A percentile compares a stretch with the other conserved stretches of the same genome.
Conservation (phyloP, 1,140 invertebrate genomes). For the Listronotus bonariensis region DNA sequence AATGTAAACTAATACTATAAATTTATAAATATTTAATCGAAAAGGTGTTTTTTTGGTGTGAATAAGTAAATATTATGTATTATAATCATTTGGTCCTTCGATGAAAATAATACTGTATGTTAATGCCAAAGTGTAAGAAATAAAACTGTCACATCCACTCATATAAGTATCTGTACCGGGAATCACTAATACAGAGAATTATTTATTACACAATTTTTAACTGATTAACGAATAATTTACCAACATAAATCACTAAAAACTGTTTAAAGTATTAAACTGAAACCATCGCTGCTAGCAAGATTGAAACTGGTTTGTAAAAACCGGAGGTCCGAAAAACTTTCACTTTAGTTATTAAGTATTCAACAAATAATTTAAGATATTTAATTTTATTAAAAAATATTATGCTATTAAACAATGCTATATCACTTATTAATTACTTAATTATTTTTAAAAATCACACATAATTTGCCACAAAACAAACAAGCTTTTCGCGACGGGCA, state of each 20-base stretch:
- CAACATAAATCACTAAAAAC: not conserved
- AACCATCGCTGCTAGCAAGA: constrained; percentile 12
- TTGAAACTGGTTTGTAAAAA: constrained; percentile 27
- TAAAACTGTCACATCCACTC: no score
- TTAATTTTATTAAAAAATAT: not conserved
- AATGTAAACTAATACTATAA: no score
- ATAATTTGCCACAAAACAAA: constrained; percentile 1
- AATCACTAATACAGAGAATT: no score
- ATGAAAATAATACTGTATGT: no score
- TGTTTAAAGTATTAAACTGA: not conserved
- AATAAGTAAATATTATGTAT: no score
- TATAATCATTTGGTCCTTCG: no score
- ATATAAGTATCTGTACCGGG: no score
- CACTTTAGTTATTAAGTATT: constrained; percentile 8
- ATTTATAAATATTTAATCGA: no score
- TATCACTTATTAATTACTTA: constrained; percentile 4
- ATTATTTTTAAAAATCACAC: constrained; percentile 2
- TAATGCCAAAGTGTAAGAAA: no score
- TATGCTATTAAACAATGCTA: not conserved
- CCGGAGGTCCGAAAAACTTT: constrained; percentile 14
- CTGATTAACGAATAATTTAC: no score
- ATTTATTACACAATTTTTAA: no score
- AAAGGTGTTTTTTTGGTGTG: no score
- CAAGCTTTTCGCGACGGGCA: not conserved
- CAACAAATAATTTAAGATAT: constrained; percentile 2